Percentiles rank a stretch among this genome's conserved stretches.
Evolutionary conservation across 2,797 vertebrate species (phyloP).

Genomic region (Notolabrus celidotus): DNA sequence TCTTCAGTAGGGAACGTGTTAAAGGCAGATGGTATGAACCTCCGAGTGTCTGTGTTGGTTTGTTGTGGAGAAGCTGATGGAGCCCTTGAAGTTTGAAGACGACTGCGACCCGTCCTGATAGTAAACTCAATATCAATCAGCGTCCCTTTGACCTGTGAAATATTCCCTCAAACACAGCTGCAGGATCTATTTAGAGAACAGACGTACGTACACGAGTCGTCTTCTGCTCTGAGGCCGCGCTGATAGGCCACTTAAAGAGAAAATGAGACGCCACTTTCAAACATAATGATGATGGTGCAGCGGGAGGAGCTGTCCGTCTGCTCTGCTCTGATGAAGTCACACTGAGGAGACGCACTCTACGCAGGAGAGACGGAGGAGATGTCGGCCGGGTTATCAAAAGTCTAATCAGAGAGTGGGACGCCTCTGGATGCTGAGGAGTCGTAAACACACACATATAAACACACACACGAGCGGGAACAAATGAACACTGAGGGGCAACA

Average conservation of each 20-base stretch:
- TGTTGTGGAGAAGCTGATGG: not conserved
- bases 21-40: not conserved
- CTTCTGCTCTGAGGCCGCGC: slow-evolving; percentile 29
- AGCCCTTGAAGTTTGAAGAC: slow-evolving; percentile 36
- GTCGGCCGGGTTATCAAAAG: slow-evolving; percentile 29
- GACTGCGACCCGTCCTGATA: slow-evolving; percentile 24
- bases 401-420: slow-evolving; percentile 24
- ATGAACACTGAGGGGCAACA: slow-evolving; percentile 1
- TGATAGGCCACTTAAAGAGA: slow-evolving; percentile 74
- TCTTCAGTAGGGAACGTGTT: not conserved
- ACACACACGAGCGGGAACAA: not conserved
- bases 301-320: slow-evolving; percentile 54
- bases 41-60: not conserved
- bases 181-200: slow-evolving; percentile 21
- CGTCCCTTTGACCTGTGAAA: slow-evolving; percentile 35
- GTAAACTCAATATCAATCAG: slow-evolving; percentile 48
- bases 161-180: slow-evolving; percentile 29
- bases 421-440: slow-evolving; percentile 1
- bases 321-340: slow-evolving; percentile 66
- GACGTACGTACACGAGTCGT: slow-evolving; percentile 10
- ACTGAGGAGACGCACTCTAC: slow-evolving; percentile 46
- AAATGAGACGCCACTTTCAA: slow-evolving; percentile 73
- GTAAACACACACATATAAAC: not conserved
- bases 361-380: slow-evolving; percentile 13
- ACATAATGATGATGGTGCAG: slow-evolving; percentile 72